A percentile compares a stretch with the other conserved stretches of the same genome.
Conservation (phyloP, 1,140 invertebrate genomes). For the Sitophilus oryzae region DNA sequence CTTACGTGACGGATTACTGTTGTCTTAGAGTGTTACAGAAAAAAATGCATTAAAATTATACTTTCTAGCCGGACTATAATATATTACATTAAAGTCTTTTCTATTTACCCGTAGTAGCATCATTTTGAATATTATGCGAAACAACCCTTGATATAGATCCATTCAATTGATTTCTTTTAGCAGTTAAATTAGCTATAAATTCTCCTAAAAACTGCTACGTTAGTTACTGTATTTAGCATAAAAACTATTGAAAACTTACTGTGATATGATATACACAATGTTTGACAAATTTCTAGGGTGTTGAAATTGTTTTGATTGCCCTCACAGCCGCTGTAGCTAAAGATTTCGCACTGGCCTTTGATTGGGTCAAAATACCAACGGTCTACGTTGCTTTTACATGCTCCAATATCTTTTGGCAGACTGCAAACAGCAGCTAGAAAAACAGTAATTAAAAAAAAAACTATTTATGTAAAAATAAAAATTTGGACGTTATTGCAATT, state of each 20-base stretch:
- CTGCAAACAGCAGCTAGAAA: slow-evolving; percentile 51
- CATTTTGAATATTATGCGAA: slow-evolving; percentile 41
- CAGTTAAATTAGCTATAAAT: slow-evolving; percentile 39
- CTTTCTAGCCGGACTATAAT: too few relatives aligned
- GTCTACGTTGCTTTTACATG: slow-evolving; percentile 59
- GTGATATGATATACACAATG: slow-evolving; percentile 41
- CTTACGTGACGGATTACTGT: too few relatives aligned
- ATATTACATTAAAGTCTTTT: too few relatives aligned
- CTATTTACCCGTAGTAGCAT: slow-evolving; percentile 33
- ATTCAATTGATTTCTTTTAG: slow-evolving; percentile 33
- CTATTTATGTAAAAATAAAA: slow-evolving; percentile 2
- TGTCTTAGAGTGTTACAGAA: too few relatives aligned
- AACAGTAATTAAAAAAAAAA: slow-evolving; percentile 6
- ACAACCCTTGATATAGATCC: slow-evolving; percentile 39
- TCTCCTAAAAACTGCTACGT: slow-evolving; percentile 27
- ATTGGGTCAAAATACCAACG: slow-evolving; percentile 68
- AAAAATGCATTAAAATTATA: too few relatives aligned
- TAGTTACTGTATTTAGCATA: background rate
- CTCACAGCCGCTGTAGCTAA: slow-evolving; percentile 70
- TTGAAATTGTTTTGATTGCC: slow-evolving; percentile 71
- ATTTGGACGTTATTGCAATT: too few relatives aligned
- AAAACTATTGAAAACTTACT: slow-evolving; percentile 42
- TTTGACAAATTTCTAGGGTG: slow-evolving; percentile 46
- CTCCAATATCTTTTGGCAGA: slow-evolving; percentile 53
- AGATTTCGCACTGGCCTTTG: slow-evolving; percentile 60